Percentiles rank a stretch among this genome's conserved stretches.
phyloP scores from a whole-genome alignment of 2,888 invertebrate genomes.

The Creontiades dilutus region DNA sequence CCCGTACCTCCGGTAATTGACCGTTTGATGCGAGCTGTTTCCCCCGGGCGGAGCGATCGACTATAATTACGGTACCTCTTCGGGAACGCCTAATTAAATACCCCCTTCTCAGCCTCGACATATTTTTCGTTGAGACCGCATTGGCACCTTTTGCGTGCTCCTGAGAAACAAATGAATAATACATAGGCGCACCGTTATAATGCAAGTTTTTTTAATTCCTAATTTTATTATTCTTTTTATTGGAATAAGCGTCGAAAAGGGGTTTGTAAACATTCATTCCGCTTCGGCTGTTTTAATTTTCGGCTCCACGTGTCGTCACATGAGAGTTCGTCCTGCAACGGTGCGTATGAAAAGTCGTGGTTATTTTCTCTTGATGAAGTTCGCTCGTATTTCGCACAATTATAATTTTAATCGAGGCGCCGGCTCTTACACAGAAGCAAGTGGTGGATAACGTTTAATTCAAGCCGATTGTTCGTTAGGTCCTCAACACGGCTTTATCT shows the following conservation, averaged over 20 bases:
- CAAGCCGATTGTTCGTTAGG: too few relatives aligned
- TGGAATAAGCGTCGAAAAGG: conserved; percentile 18
- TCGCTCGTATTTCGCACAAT: neutral
- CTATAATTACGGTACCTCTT: neutral
- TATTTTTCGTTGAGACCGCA: conserved; percentile 50
- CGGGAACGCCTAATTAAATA: conserved; percentile 1
- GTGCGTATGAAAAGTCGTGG: neutral
- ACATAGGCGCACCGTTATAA: conserved; percentile 43
- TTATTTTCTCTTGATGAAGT: neutral
- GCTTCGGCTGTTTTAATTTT: conserved; percentile 12
- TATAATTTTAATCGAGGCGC: neutral
- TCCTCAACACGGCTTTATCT: too few relatives aligned
- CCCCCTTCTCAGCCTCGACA: neutral
- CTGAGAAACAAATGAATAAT: conserved; percentile 51
- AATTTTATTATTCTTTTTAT: too few relatives aligned
- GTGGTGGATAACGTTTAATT: too few relatives aligned
- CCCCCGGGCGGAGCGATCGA: neutral
- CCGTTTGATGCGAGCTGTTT: conserved; percentile 9
- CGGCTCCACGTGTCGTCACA: neutral
- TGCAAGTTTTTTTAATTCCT: neutral
- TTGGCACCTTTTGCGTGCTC: conserved; percentile 65
- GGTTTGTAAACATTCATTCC: conserved; percentile 56
- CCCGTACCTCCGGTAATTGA: conserved; percentile 23
- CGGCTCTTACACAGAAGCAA: too few relatives aligned
- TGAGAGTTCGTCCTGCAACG: neutral